phyloP scores from a whole-genome alignment of 2,888 invertebrate genomes.

The Rhodophaea formosa region DNA sequence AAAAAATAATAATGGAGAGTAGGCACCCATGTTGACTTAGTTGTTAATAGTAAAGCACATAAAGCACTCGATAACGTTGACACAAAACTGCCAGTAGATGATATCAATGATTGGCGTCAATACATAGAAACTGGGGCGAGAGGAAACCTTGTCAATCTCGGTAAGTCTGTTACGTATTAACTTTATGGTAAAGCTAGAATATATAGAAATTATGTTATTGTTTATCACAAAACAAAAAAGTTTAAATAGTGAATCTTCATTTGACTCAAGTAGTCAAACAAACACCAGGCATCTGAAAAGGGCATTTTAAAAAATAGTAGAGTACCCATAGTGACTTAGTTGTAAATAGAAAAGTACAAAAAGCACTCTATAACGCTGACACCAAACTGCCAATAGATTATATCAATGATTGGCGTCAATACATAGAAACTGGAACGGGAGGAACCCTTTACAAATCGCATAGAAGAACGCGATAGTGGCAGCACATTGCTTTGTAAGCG shows the following conservation, averaged over 20 bases:
- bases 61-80: slow-evolving; percentile 3
- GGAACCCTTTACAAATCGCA: slow-evolving; percentile 72
- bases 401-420: slow-evolving; percentile 32
- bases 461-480: slow-evolving; percentile 62
- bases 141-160: slow-evolving; percentile 73
- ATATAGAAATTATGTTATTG: too few relatives aligned
- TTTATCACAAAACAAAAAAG: too few relatives aligned
- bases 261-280: too few relatives aligned
- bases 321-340: too few relatives aligned
- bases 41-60: too few relatives aligned
- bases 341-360: too few relatives aligned
- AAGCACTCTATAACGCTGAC: too few relatives aligned
- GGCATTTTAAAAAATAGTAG: too few relatives aligned
- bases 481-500: slow-evolving; percentile 67
- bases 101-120: slow-evolving; percentile 31
- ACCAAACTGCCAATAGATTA: background rate
- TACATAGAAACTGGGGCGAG: slow-evolving; percentile 55
- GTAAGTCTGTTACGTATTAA: too few relatives aligned
- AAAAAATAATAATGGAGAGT: background rate
- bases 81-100: slow-evolving; percentile 1
- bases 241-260: too few relatives aligned
- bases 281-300: too few relatives aligned
- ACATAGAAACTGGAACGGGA: slow-evolving; percentile 55
- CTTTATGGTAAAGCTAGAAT: too few relatives aligned
- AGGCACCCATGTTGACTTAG: background rate